Percentiles rank a stretch among this genome's conserved stretches.
phyloP scores from a whole-genome alignment of 1,140 invertebrate species.

The Hormaphis cornu region DNA sequence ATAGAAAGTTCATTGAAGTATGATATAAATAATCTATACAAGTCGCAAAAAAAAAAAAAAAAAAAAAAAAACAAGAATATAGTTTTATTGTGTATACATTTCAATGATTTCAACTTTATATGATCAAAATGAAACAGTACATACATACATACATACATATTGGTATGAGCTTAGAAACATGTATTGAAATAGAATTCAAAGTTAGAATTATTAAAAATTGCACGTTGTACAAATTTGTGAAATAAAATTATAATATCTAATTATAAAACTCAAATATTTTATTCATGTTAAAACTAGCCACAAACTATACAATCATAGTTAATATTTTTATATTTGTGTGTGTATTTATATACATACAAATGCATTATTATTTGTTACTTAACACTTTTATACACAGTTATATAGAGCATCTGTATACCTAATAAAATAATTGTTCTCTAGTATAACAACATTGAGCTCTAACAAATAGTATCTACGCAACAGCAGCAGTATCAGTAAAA shows the following conservation, averaged over 20 bases:
- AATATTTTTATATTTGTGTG: neutral
- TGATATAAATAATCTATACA: neutral
- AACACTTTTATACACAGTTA: slow-evolving; percentile 27
- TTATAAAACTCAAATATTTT: slow-evolving; percentile 3
- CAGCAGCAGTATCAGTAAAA: slow-evolving; percentile 5
- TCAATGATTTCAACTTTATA: neutral
- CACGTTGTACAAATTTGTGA: neutral
- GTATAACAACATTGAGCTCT: slow-evolving; percentile 23
- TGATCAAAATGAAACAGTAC: slow-evolving; percentile 7
- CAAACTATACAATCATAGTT: slow-evolving; percentile 11
- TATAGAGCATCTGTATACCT: slow-evolving; percentile 1
- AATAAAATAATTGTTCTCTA: slow-evolving; percentile 30
- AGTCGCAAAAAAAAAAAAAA: slow-evolving; percentile 8
- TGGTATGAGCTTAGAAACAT: neutral
- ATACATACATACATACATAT: neutral
- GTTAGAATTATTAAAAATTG: slow-evolving; percentile 23
- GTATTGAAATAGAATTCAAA: slow-evolving; percentile 5
- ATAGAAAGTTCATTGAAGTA: neutral
- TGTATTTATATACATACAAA: neutral
- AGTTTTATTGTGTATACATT: neutral
- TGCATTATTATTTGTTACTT: slow-evolving; percentile 11
- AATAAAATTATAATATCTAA: slow-evolving; percentile 17
- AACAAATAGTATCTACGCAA: slow-evolving; percentile 4
- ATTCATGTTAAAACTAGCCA: slow-evolving; percentile 18
- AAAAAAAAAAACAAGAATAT: slow-evolving; percentile 15